Conservation (phyloP, 2,113 vertebrate genomes). For the Xiphophorus hellerii region DNA sequence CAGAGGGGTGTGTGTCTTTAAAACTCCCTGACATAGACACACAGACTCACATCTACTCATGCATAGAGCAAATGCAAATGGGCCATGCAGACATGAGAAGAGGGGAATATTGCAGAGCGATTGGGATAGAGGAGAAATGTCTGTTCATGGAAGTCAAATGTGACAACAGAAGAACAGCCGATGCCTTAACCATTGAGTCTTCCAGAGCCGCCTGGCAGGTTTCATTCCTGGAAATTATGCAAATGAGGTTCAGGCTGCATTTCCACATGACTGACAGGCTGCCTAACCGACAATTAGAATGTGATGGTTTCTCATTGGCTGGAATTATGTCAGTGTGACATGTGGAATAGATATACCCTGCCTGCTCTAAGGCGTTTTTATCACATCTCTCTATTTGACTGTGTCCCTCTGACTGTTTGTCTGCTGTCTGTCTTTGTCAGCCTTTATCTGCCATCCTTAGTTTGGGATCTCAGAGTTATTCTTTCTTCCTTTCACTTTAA, state of each 20-base stretch:
- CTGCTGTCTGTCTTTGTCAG: background rate
- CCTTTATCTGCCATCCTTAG: background rate
- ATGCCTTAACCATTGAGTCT: conserved; percentile 20
- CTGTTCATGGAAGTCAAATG: conserved; percentile 49
- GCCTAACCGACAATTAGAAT: conserved; percentile 66
- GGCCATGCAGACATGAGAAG: conserved; percentile 8
- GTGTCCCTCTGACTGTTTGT: conserved; percentile 12
- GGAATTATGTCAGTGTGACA: conserved; percentile 52
- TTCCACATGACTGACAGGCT: conserved; percentile 64
- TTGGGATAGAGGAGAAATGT: conserved; percentile 30
- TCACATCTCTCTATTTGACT: conserved; percentile 40
- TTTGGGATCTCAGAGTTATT: background rate
- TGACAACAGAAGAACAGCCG: conserved; percentile 35
- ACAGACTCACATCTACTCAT: conserved; percentile 34
- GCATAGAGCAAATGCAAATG: conserved; percentile 23
- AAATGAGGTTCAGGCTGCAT: conserved; percentile 47
- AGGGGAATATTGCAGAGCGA: conserved; percentile 29
- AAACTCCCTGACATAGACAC: conserved; percentile 11
- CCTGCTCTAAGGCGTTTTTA: conserved; percentile 34
- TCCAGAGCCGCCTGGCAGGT: conserved; percentile 6
- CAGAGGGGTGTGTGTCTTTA: conserved; percentile 16
- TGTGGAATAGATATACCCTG: conserved; percentile 46
- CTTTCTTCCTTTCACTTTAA: background rate
- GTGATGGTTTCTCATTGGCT: conserved; percentile 60
- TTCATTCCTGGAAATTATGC: conserved; percentile 58